Evolutionary conservation across 2,113 vertebrate genomes (phyloP).

Genomic region (Sapayoa aenigma): DNA sequence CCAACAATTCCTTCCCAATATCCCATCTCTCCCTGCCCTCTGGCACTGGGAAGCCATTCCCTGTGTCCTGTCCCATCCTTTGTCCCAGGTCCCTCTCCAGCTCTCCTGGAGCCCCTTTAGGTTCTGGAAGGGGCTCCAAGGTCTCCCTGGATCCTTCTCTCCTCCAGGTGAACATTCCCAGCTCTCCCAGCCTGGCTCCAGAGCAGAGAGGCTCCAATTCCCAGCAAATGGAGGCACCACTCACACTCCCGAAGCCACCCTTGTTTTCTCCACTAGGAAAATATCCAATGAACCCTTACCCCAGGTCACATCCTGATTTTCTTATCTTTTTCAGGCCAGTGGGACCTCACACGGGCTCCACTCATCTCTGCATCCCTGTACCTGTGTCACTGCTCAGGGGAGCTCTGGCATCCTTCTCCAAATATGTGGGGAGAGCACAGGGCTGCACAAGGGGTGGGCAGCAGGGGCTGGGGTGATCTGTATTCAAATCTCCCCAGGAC

Average conservation of each 20-base stretch:
- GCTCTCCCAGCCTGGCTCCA: neutral
- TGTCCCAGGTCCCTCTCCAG: neutral
- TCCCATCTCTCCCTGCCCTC: neutral
- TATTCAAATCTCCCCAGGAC: neutral
- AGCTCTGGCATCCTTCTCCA: neutral
- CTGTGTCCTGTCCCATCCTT: neutral
- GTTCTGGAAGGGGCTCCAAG: neutral
- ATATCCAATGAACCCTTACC: neutral
- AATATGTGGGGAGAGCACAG: neutral
- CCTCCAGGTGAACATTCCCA: neutral
- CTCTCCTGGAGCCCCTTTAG: neutral
- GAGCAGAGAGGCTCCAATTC: neutral
- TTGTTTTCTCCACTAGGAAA: neutral
- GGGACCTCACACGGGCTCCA: neutral
- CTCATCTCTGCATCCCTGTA: neutral
- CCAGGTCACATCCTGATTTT: neutral
- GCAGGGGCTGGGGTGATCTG: neutral
- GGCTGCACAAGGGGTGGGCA: neutral
- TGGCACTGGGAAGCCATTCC: neutral
- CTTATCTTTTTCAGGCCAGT: neutral
- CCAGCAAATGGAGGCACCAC: neutral
- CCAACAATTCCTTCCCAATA: neutral
- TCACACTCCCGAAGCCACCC: neutral
- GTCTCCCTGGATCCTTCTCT: neutral
- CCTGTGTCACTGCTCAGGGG: neutral